Evolutionary conservation across 2,888 invertebrate species (phyloP), one percentile per base, ranked within the genome.

Genomic region (Willowsia nigromaculata): DNA sequence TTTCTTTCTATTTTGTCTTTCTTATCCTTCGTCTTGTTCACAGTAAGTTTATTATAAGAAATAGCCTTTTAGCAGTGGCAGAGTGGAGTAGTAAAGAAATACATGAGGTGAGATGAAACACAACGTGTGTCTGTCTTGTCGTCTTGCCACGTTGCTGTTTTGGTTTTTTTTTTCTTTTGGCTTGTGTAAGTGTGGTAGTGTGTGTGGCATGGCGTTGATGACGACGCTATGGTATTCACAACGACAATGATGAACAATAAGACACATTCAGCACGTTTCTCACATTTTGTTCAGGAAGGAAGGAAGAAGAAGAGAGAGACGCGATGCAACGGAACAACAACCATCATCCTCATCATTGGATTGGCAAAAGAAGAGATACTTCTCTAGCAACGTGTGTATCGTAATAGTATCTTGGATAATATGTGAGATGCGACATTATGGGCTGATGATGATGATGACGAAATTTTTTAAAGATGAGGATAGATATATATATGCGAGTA

Each of bases 181-280:
- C 33, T 30, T 40, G 65, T 43, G 43, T 25, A 4, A 5, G 65
- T 68, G 22, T 9, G 18, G 40, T 6, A 22, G 43, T 53, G 71
- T 43, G 13, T 62, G 22, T 68, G 40, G 71, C 56, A 33, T 33
- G 78, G 78, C 43, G 43, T 43, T 9, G 43, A 6, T 78, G 78
- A 53, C 33, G 78, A 78, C 56, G 78, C 53, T 78, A 56, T 78
- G 78, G 78, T 78, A 53, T 78, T 78, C 78, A 53, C 78, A 78
- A 78, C 78, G 78, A 78, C 78, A 78, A 78, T 53, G 78, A 53
- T 56, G 78, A 78, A 78, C 78, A 78, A 78, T 78, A 78, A 56
- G 56, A 56, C 78, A 78, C 53, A 56, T 78, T 78, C 78, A 78
- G 78, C 78, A 78, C 78, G 78, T 78, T 78, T 56, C 78, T 56